Percentiles rank a stretch among this genome's conserved stretches.
Evolutionary conservation across 2,888 invertebrate species (phyloP).

Genomic region (Caenorhabditis imperialis): DNA sequence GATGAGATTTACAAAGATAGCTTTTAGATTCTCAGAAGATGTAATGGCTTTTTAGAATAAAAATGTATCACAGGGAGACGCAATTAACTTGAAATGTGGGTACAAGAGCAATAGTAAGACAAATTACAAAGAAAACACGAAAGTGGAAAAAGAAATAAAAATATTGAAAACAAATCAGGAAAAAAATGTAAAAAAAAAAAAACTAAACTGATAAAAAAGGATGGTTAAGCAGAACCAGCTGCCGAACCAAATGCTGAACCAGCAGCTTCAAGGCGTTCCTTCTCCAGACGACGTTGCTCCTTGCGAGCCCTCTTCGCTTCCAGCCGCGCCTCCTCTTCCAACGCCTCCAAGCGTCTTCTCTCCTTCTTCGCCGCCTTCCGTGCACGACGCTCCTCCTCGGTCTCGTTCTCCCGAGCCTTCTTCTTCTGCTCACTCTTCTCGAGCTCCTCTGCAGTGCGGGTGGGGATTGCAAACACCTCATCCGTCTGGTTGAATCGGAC

Average conservation of each 20-base stretch:
- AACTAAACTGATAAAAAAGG: no score
- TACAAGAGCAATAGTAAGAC: no score
- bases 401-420: slow-evolving; percentile 29
- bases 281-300: slow-evolving; percentile 18
- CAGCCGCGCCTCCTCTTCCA: slow-evolving; percentile 23
- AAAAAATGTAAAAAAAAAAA: no score
- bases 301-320: slow-evolving; percentile 24
- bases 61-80: no score
- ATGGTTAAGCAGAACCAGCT: no score
- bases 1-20: no score
- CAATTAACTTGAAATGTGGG: no score
- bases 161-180: no score
- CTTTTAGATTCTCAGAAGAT: no score
- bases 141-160: no score
- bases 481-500: slow-evolving; percentile 4
- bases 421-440: slow-evolving; percentile 18
- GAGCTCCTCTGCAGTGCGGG: not conserved
- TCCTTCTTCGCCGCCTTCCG: slow-evolving; percentile 26
- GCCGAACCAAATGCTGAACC: not conserved
- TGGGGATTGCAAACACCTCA: not conserved
- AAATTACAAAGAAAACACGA: no score
- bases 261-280: not conserved
- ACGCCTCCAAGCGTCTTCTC: slow-evolving; percentile 4
- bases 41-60: no score
- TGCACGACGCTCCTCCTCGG: slow-evolving; percentile 30